Evolutionary conservation across 35 echinoderm and acorn worm species (phyloP).

Genomic region (Holothuria glaberrima): DNA sequence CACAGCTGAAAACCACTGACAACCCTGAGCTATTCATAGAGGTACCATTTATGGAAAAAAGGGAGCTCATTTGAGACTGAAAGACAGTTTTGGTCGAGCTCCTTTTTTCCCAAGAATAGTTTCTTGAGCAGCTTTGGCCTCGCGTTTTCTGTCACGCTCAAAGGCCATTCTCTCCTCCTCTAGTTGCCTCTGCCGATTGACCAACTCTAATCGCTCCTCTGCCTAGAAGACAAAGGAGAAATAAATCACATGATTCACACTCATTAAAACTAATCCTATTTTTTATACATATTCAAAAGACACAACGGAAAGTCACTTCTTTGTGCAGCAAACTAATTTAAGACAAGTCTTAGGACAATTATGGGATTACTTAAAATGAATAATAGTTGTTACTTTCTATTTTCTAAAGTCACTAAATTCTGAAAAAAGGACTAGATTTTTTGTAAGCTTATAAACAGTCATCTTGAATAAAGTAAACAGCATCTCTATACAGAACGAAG

Average conservation of each 20-base stretch:
- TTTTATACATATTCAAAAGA: neutral
- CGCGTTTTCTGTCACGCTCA: constrained; percentile 63
- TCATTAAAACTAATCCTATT: neutral
- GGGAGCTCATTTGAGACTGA: constrained; percentile 53
- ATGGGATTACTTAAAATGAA: neutral
- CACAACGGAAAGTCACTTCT: neutral
- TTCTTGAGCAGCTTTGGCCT: constrained; percentile 67
- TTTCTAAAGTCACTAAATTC: too few species aligned
- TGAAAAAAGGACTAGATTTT: too few species aligned
- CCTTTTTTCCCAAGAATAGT: constrained; percentile 70
- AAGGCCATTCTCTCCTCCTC: constrained; percentile 70
- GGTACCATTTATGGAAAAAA: too few species aligned
- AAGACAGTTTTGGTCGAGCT: constrained; percentile 66
- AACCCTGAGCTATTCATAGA: too few species aligned
- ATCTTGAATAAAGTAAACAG: too few species aligned
- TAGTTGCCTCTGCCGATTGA: constrained; percentile 61
- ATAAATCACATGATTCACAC: neutral
- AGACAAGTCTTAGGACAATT: neutral
- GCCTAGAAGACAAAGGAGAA: constrained; percentile 67
- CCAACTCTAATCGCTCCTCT: constrained; percentile 73
- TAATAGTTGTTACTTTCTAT: too few species aligned
- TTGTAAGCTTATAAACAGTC: too few species aligned
- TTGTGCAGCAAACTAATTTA: neutral
- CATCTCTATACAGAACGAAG: too few species aligned
- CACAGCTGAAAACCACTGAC: too few species aligned